Evolutionary conservation across 2,888 invertebrate genomes (phyloP), one percentile per base, ranked within the genome.

Genomic region (Mesorhabditis sp.): DNA sequence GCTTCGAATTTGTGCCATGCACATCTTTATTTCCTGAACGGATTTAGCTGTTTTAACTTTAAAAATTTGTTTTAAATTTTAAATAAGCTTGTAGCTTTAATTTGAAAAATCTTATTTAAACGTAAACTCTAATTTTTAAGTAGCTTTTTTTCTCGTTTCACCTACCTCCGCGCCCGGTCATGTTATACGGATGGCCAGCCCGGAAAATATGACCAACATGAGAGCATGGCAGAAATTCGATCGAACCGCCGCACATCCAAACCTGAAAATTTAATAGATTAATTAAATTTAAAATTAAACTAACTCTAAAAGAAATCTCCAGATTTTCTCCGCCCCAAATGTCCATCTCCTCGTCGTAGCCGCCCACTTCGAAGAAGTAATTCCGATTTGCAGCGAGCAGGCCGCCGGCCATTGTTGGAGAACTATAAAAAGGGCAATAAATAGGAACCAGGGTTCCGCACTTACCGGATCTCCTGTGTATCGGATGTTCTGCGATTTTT

Each of bases 321-420:
- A 97, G 89, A 88, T 97, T 97, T 89, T 97, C 97, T 0, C 95
- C 95, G n/a, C 95, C 95, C 94, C 95, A 94, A 76, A 94, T 93
- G 74, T 94, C 93, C 96, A 97, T 96, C 76, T 92, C 93, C 79
- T 93, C 92, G 86, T 97, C 97, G 74, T 85, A 85, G 43, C 77
- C 84, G 4, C 84, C 83, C 74, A 92, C 88, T 87, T 95, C 92
- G 92, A 95, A 97, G 88, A 95, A 97, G 88, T 93, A 97, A 68
- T 91, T 90, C 68, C 93, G 90, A 80, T 93, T 91, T 68, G 95
- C 94, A 0, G 95, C 97, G 88, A 97, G 94, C 71, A 97, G 87
- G 0, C 96, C 97, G 0, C 97, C 96, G n/a, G 96, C 95, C 96
- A 96, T 97, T 0, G 96, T 97, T 0, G 97, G 96, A 0, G 94